Base-by-base conservation (phyloP, 1,140 invertebrate genomes). In the Diprion similis region DNA sequence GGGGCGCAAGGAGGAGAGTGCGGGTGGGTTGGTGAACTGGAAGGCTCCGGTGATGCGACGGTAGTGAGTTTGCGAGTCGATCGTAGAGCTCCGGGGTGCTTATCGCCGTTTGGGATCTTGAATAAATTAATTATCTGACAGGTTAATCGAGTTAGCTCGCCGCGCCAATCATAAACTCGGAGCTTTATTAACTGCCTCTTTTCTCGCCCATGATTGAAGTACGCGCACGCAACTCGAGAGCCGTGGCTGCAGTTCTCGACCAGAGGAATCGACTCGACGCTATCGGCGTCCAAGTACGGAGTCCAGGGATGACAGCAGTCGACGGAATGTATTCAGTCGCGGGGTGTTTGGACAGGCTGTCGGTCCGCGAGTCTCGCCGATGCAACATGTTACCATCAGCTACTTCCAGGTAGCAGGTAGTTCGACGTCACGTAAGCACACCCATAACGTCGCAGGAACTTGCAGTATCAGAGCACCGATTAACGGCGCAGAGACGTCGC, bases 81-180 rank as follows among this genome's bases (percentile, higher is more conserved):
- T 78, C 67, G 75, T 75, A 18, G 59, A 64, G 59, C 13, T 15
- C 17, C 13, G 59, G 59, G 17, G 13, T 15, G 59, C 13, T 79
- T 77, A 82, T 82, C 79, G 77, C 78, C 70, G 74, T 68, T 66
- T 46, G 17, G 66, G 59, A 82, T 82, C 78, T 79, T 73, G 82
- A 80, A 83, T 79, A 77, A 80, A 82, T 83, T 82, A 82, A 81
- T 84, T 82, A 80, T 73, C 67, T 72, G 72, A 79, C 74, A 71
- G 75, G 76, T 80, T 79, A 82, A 82, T 81, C 76, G 78, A 84
- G 76, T 81, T 78, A 77, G 78, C 65, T 71, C 65, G 46, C 46
- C 68, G 71, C 69, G 73, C 76, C 79, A 77, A 80, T 82, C 78
- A 76, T 77, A 79, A 76, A 73, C 68, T 68, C 51, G 68, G n/a